Conservation (phyloP, 2,888 invertebrate genomes). For the Tipula vernalis region DNA sequence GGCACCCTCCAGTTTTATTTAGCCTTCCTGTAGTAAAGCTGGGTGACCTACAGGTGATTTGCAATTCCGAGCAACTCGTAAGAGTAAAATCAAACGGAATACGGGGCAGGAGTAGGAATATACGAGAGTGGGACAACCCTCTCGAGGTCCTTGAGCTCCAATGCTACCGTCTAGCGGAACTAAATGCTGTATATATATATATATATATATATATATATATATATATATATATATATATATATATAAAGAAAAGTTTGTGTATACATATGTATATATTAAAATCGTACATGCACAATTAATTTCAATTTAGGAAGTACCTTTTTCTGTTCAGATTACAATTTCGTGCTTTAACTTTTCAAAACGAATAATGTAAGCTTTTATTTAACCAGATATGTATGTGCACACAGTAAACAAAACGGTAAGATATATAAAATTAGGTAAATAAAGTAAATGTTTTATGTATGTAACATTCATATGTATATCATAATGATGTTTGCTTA, state of each 20-base stretch:
- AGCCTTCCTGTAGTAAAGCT: too few species aligned
- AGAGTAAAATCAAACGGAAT: too few species aligned
- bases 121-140: too few species aligned
- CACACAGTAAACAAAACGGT: background rate
- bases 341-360: background rate
- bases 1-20: too few species aligned
- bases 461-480: background rate
- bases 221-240: too few species aligned
- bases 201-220: too few species aligned
- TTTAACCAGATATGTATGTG: background rate
- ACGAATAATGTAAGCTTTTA: background rate
- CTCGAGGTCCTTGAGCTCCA: too few species aligned
- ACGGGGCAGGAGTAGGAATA: too few species aligned
- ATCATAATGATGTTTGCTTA: background rate
- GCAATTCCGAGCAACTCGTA: too few species aligned
- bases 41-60: too few species aligned
- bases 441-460: background rate
- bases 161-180: too few species aligned
- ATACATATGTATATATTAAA: background rate
- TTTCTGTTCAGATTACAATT: background rate
- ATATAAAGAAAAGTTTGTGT: background rate
- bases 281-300: background rate
- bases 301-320: constrained; percentile 4
- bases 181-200: too few species aligned
- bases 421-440: background rate